Percentiles rank a stretch among this genome's conserved stretches.
These are phyloP conservation scores for Corythaixoides concolor DNA, from an alignment of 2,113 vertebrate species.

Conservation along the genomic window DNA sequence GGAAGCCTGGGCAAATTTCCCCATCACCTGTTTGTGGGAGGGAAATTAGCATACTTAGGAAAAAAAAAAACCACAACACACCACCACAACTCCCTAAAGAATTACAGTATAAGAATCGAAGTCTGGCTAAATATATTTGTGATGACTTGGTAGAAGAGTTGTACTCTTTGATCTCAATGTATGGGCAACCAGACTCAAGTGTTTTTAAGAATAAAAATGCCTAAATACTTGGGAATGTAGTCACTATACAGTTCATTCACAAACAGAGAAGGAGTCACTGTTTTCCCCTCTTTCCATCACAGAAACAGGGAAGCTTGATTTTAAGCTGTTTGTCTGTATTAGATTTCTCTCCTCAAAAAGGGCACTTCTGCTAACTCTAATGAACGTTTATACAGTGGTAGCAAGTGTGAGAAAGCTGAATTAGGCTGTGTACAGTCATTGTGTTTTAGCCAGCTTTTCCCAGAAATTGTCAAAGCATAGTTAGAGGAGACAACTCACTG, in stretches of 20 bases:
- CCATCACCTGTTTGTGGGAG: not conserved
- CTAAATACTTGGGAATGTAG: not conserved
- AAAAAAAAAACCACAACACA: not conserved
- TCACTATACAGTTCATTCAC: not conserved
- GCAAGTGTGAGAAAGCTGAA: not conserved
- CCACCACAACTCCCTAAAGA: not conserved
- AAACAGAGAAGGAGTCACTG: not conserved
- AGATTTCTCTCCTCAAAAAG: not conserved
- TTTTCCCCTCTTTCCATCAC: not conserved
- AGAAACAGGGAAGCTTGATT: not conserved
- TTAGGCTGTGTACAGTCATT: not conserved
- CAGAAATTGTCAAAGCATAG: not conserved
- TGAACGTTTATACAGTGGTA: not conserved
- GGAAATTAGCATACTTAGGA: not conserved
- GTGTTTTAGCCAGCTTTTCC: not conserved
- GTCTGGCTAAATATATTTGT: not conserved
- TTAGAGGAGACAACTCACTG: not conserved
- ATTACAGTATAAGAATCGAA: not conserved
- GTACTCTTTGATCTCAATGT: not conserved
- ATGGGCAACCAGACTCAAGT: not conserved
- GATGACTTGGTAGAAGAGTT: not conserved
- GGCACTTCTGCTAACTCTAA: not conserved
- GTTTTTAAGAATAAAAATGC: not conserved
- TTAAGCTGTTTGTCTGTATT: not conserved
- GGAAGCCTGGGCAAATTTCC: not conserved